These are phyloP conservation scores for Crypturellus tataupa DNA, from an alignment of 2,797 vertebrate species.

Conservation along the genomic window DNA sequence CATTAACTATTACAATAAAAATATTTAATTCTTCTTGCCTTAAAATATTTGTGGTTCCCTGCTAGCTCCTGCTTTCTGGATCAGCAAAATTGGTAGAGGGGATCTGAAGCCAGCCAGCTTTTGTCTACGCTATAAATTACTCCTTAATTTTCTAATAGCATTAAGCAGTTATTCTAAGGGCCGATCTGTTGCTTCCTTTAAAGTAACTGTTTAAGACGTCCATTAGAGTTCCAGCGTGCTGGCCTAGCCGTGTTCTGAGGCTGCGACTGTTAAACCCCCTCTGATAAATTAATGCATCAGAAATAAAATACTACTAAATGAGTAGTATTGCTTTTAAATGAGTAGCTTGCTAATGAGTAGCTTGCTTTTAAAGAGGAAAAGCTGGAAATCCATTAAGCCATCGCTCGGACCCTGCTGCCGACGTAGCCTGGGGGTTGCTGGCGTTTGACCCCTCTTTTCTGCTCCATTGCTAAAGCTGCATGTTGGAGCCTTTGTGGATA, in stretches of 20 bases:
- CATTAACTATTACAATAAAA: not conserved
- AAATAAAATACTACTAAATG: constrained; percentile 14
- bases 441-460: not conserved
- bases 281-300: constrained; percentile 27
- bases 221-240: not conserved
- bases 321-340: too few relatives aligned
- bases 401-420: not conserved
- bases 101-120: not conserved
- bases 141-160: constrained; percentile 50
- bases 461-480: not conserved
- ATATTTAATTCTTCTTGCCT: not conserved
- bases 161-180: constrained; percentile 25
- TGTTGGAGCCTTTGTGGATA: not conserved
- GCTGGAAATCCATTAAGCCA: not conserved
- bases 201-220: not conserved
- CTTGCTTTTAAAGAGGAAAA: constrained; percentile 31
- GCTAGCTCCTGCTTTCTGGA: not conserved
- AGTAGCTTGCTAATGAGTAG: too few relatives aligned
- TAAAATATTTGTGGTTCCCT: not conserved
- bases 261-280: not conserved
- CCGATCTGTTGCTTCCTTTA: not conserved
- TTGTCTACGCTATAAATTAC: constrained; percentile 38
- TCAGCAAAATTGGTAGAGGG: not conserved
- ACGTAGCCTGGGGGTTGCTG: not conserved
- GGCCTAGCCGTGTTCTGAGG: not conserved